Evolutionary conservation across 2,113 vertebrate genomes (phyloP).

Genomic region (Platichthys flesus): DNA sequence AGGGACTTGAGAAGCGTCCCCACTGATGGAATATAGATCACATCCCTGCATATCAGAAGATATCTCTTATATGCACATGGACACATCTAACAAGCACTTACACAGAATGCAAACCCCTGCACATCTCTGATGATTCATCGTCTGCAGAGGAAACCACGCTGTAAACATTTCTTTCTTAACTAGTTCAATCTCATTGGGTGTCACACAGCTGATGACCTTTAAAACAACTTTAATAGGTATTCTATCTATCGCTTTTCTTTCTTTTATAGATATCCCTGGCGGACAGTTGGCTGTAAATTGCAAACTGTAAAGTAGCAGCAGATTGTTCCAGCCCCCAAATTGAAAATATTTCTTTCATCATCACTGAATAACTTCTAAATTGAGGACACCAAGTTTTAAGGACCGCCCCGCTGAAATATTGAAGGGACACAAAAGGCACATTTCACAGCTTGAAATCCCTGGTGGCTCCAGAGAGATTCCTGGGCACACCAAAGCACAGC

Average conservation of each 20-base stretch:
- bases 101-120: background rate
- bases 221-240: background rate
- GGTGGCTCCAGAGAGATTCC: background rate
- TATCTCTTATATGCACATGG: background rate
- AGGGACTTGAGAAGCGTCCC: slow-evolving; percentile 10
- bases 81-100: background rate
- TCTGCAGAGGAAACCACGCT: background rate
- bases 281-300: slow-evolving; percentile 20
- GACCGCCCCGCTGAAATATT: background rate
- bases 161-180: background rate
- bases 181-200: background rate
- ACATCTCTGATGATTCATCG: background rate
- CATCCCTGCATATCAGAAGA: slow-evolving; percentile 1
- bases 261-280: background rate
- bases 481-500: background rate
- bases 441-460: background rate
- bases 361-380: slow-evolving; percentile 24
- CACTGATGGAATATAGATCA: slow-evolving; percentile 39
- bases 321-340: background rate
- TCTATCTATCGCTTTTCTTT: background rate
- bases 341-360: slow-evolving; percentile 17
- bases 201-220: background rate
- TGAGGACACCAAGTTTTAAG: slow-evolving; percentile 20
- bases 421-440: slow-evolving; percentile 10
- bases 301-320: background rate